Evolutionary conservation across 1,140 invertebrate species (phyloP).

Genomic region (Colletes gigas): DNA sequence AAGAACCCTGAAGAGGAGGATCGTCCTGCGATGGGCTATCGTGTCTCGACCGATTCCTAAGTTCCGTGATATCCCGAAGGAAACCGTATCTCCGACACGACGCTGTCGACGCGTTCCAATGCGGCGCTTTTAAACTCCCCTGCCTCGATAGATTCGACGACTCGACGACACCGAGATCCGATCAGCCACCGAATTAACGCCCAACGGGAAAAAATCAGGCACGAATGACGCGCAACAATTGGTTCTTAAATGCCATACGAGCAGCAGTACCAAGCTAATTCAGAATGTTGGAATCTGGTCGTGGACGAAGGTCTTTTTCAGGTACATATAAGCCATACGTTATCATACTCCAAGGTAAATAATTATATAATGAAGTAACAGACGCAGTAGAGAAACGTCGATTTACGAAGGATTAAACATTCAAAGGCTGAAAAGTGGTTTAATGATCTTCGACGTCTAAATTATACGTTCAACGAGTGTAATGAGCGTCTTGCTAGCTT

Average conservation of each 20-base stretch:
- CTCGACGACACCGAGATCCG: too few species aligned
- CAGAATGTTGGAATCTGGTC: conserved; percentile 77
- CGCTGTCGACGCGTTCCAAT: too few species aligned
- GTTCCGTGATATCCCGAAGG: neutral
- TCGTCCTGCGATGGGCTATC: conserved; percentile 32
- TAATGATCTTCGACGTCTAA: neutral
- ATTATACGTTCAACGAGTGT: neutral
- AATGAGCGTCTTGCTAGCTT: neutral
- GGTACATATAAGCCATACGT: conserved; percentile 64
- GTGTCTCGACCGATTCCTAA: neutral
- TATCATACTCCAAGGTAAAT: conserved; percentile 37
- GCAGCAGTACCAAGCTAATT: conserved; percentile 46
- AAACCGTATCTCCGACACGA: too few species aligned
- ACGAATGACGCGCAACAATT: conserved; percentile 77
- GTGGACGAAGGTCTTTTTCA: conserved; percentile 76
- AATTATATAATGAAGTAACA: conserved; percentile 15
- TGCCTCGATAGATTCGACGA: too few species aligned
- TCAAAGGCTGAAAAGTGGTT: conserved; percentile 4
- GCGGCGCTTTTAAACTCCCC: too few species aligned
- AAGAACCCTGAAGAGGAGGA: conserved; percentile 47
- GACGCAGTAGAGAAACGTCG: conserved; percentile 6
- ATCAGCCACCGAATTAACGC: too few species aligned
- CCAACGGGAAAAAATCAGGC: conserved; percentile 37
- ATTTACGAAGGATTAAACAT: neutral
- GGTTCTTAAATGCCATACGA: conserved; percentile 64